Conservation (phyloP, 2,797 vertebrate species). For the Hemibagrus guttatus region DNA sequence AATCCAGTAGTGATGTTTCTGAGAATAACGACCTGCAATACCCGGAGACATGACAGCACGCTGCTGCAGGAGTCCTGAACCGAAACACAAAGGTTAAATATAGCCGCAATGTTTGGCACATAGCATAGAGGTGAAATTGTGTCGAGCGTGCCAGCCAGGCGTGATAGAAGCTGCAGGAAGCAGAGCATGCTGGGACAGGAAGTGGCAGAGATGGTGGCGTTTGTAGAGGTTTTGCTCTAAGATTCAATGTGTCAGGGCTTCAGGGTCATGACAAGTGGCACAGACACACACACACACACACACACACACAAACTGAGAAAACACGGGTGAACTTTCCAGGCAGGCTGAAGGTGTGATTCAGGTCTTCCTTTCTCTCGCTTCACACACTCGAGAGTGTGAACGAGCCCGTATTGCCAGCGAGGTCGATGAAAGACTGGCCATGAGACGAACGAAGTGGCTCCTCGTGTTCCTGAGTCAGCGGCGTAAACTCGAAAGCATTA, state of each 20-base stretch:
- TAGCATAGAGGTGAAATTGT: background rate
- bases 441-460: too few relatives aligned
- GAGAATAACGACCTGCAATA: background rate
- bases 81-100: background rate
- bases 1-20: background rate
- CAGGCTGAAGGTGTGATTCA: background rate
- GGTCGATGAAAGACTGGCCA: background rate
- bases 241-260: slow-evolving; percentile 44
- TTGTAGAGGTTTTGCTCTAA: slow-evolving; percentile 45
- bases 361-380: background rate
- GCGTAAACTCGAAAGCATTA: background rate
- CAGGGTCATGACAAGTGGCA: slow-evolving; percentile 53
- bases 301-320: slow-evolving; percentile 15
- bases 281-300: background rate
- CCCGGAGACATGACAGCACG: background rate
- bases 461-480: background rate
- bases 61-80: background rate
- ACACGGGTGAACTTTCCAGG: slow-evolving; percentile 2
- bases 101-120: background rate
- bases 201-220: slow-evolving; percentile 46
- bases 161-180: slow-evolving; percentile 48
- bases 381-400: background rate
- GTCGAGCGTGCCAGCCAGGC: slow-evolving; percentile 25
- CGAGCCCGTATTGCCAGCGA: background rate
- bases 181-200: slow-evolving; percentile 51